Conservation (phyloP, 2,797 vertebrate genomes). For the Staurois parvus region DNA sequence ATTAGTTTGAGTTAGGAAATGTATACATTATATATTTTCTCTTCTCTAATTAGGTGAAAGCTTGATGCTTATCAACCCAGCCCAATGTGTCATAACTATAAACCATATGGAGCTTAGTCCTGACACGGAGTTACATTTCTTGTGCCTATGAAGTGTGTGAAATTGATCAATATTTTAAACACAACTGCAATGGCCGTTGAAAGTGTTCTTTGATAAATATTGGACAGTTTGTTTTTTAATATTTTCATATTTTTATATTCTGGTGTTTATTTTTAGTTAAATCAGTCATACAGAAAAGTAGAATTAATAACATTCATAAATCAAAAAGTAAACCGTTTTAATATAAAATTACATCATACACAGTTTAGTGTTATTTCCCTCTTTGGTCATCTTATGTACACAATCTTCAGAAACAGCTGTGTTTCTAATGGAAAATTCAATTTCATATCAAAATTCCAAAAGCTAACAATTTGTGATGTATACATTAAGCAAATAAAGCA, state of each 20-base stretch:
- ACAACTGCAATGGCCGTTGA: not conserved
- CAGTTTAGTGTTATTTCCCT: not conserved
- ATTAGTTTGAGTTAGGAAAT: no score
- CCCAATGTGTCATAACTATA: not conserved
- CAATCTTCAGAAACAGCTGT: not conserved
- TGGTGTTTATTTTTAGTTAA: not conserved
- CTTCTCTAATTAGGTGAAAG: no score
- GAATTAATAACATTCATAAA: constrained; percentile 16
- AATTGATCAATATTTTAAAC: not conserved
- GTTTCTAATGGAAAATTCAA: no score
- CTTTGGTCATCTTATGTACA: not conserved
- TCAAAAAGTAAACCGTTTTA: constrained; percentile 8
- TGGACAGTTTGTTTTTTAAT: no score
- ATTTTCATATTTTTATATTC: not conserved
- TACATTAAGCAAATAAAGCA: no score
- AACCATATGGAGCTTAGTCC: not conserved
- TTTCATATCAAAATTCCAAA: no score
- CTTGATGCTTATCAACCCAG: no score
- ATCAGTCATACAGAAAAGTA: constrained; percentile 8
- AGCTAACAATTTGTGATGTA: no score
- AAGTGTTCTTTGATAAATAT: not conserved
- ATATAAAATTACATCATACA: not conserved
- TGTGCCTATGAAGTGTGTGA: not conserved
- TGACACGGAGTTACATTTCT: not conserved
- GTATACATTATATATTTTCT: no score